phyloP scores from a whole-genome alignment of 2,888 invertebrate genomes.

The Anthrax anthrax region DNA sequence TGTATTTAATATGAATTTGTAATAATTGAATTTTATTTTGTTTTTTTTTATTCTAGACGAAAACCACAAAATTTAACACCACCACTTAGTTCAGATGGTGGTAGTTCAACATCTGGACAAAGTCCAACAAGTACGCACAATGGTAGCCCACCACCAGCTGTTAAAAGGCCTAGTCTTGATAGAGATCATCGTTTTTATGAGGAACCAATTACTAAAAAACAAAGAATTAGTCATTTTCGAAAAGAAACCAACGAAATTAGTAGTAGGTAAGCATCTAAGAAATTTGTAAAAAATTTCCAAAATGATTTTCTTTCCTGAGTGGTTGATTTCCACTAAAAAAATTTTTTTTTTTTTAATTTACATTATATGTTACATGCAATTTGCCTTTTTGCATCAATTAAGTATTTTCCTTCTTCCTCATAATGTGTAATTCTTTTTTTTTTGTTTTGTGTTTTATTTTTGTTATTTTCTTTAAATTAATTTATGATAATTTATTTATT shows the following conservation, averaged over 20 bases:
- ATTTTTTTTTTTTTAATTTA: too few species aligned
- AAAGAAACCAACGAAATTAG: slow-evolving; percentile 33
- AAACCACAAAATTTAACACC: slow-evolving; percentile 86
- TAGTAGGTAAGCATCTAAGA: slow-evolving; percentile 8
- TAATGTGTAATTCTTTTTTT: too few species aligned
- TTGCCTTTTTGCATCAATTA: too few species aligned
- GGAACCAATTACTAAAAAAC: slow-evolving; percentile 54
- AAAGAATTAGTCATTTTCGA: slow-evolving; percentile 72
- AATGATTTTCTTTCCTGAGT: too few species aligned
- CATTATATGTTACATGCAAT: too few species aligned
- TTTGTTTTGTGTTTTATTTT: too few species aligned
- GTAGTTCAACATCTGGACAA: slow-evolving; percentile 62
- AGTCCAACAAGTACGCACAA: slow-evolving; percentile 62
- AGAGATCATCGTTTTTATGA: slow-evolving; percentile 40
- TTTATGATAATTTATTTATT: too few species aligned
- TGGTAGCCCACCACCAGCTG: slow-evolving; percentile 53
- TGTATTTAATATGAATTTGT: background rate
- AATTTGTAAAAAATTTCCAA: too few species aligned
- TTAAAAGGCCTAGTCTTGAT: slow-evolving; percentile 42
- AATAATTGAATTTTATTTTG: background rate
- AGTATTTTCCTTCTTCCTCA: too few species aligned
- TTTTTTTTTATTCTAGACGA: slow-evolving; percentile 40
- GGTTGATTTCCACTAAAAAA: too few species aligned
- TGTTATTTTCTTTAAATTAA: too few species aligned
- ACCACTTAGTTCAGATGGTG: slow-evolving; percentile 69